Base-by-base conservation (phyloP, 2,113 vertebrate genomes). In the Grallaria varia region DNA sequence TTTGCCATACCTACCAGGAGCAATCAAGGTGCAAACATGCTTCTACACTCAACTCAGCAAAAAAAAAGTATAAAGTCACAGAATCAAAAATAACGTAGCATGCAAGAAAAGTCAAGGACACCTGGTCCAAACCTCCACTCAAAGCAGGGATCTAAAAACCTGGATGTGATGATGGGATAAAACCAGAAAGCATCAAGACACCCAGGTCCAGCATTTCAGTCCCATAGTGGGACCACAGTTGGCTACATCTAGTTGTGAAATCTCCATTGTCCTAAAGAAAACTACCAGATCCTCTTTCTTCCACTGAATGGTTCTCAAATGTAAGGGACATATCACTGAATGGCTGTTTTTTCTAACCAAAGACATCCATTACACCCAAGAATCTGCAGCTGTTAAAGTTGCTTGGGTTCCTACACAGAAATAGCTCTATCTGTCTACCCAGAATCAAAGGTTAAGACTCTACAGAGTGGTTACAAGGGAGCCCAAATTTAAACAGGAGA, bases 341-440 rank as follows among this genome's bases (percentile, higher is more conserved):
- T 42, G 55, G 17, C 35, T 60, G 37, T 5, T 80, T 93, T 88
- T 93, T 44, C 79, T 78, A 90, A 55, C 62, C 67, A 82, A 87
- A 87, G 79, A 90, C 83, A 89, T 84, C 72, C 55, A 78, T 74
- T 92, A 78, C 60, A 81, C 28, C 9, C 31, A 89, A 95, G 95
- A 96, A 90, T 90, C 79, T 86, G 75, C 90, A 96, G 95, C 95
- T 96, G 95, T 92, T 93, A 81, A 75, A 93, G 80, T 18, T 62
- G 45, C 55, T 83, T 69, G 35, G 71, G 42, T 67, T 86, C 22
- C 73, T 59, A 74, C 68, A 94, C 73, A 86, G 79, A 96, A 96
- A 96, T 94, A 96, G 82, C 82, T 91, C 60, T 88, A 82, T 49
- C 72, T 95, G 39, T 47, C 24, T 72, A 56, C 71, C 89, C 44